Evolutionary conservation across 2,888 invertebrate species (phyloP).

Genomic region (Panorpa germanica): DNA sequence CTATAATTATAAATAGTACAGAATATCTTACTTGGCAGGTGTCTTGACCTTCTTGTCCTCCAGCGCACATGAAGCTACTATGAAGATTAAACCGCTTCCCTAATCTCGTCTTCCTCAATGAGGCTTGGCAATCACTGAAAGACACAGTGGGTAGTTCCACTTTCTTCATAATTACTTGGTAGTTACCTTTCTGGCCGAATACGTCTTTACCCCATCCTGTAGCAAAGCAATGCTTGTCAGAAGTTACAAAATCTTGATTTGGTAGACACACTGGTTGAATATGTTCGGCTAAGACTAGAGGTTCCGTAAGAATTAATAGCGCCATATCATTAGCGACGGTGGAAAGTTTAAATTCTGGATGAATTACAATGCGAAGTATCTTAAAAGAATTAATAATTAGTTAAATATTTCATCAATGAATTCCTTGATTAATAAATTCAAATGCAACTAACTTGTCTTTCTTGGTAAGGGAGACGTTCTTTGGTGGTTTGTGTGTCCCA

Average conservation of each 20-base stretch:
- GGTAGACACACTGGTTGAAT: constrained; percentile 50
- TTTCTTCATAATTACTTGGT: constrained; percentile 40
- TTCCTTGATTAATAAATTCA: constrained; percentile 31
- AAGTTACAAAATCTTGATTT: constrained; percentile 24
- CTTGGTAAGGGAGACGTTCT: constrained; percentile 48
- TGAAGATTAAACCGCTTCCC: constrained; percentile 43
- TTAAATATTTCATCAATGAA: constrained; percentile 33
- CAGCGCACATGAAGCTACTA: constrained; percentile 54
- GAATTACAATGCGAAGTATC: constrained; percentile 14
- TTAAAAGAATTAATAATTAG: too few relatives aligned
- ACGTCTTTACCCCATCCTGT: constrained; percentile 52
- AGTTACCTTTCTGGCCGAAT: constrained; percentile 25
- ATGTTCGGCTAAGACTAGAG: constrained; percentile 41
- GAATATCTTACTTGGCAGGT: constrained; percentile 35
- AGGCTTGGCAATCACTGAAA: constrained; percentile 22
- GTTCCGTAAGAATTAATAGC: constrained; percentile 37
- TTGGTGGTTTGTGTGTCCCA: constrained; percentile 56
- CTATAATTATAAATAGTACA: too few relatives aligned
- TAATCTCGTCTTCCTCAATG: constrained; percentile 39
- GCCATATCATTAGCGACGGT: constrained; percentile 56
- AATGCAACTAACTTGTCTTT: constrained; percentile 32
- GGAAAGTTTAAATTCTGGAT: constrained; percentile 32
- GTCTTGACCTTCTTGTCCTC: constrained; percentile 47
- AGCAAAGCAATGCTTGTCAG: constrained; percentile 31
- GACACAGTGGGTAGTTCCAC: constrained; percentile 50